Percentiles rank a stretch among this genome's conserved stretches.
These are phyloP conservation scores for Gnathonemus echidnorhynchus DNA, from an alignment of 2,113 vertebrate species.

Conservation along the genomic window DNA sequence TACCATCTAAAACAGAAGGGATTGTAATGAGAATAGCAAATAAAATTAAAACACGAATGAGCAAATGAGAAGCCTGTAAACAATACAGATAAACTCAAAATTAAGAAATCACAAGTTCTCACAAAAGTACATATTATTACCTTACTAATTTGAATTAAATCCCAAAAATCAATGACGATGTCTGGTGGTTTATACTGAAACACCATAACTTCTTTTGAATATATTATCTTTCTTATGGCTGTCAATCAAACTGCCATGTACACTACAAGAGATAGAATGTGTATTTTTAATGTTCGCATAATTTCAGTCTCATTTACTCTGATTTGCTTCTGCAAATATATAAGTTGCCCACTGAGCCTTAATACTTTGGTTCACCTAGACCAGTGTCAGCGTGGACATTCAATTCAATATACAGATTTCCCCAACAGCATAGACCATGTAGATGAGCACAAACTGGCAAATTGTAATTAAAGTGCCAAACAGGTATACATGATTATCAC, in stretches of 20 bases:
- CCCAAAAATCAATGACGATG: neutral
- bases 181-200: neutral
- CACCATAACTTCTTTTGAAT: neutral
- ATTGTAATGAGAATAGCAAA: neutral
- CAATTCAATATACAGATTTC: neutral
- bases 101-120: neutral
- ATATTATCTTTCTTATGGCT: neutral
- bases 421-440: conserved; percentile 22
- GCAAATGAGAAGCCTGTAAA: neutral
- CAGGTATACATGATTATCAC: conserved; percentile 24
- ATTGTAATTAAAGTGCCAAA: conserved; percentile 12
- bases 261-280: neutral
- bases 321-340: neutral
- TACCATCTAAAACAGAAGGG: conserved; percentile 11
- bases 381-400: conserved; percentile 26
- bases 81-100: neutral
- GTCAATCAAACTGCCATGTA: neutral
- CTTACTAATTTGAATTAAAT: neutral
- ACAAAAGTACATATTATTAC: neutral
- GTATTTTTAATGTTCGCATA: neutral
- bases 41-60: neutral
- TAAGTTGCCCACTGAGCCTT: conserved; percentile 12
- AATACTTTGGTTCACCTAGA: conserved; percentile 34
- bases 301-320: neutral
- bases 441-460: conserved; percentile 23